A percentile compares a stretch with the other conserved stretches of the same genome.
Evolutionary conservation across 2,888 invertebrate species (phyloP).

Genomic region (Drosophila gaucha): DNA sequence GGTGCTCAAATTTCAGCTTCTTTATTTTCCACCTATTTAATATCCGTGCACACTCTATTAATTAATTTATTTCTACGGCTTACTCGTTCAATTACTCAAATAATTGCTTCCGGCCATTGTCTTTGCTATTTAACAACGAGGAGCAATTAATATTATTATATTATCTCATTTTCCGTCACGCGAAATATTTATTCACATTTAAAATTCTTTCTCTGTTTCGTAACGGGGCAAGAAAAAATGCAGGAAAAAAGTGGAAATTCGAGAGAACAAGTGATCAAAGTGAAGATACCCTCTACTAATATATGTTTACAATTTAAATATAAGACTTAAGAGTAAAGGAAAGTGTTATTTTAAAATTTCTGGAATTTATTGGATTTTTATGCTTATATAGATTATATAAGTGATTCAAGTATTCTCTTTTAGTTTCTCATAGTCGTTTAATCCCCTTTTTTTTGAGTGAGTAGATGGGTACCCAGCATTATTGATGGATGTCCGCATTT

Average conservation of each 20-base stretch:
- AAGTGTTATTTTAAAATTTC: too few relatives aligned
- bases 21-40: slow-evolving; percentile 1
- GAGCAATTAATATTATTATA: slow-evolving; percentile 32
- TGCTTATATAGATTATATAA: too few relatives aligned
- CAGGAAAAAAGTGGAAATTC: too few relatives aligned
- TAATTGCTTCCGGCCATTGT: slow-evolving; percentile 11
- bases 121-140: slow-evolving; percentile 27
- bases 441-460: neutral
- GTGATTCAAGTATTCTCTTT: neutral
- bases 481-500: neutral
- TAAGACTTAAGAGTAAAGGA: too few relatives aligned
- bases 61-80: slow-evolving; percentile 7
- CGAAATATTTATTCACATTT: slow-evolving; percentile 18
- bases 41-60: slow-evolving; percentile 12
- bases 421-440: neutral
- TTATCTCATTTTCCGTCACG: slow-evolving; percentile 8
- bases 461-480: neutral
- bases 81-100: slow-evolving; percentile 17
- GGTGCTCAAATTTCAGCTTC: neutral
- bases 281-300: neutral
- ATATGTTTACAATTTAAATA: neutral
- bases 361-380: too few relatives aligned
- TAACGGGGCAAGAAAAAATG: neutral
- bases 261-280: too few relatives aligned
- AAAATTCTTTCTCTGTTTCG: slow-evolving; percentile 7